Conservation (phyloP, 2,113 vertebrate genomes). For the Pelodiscus sinensis region DNA sequence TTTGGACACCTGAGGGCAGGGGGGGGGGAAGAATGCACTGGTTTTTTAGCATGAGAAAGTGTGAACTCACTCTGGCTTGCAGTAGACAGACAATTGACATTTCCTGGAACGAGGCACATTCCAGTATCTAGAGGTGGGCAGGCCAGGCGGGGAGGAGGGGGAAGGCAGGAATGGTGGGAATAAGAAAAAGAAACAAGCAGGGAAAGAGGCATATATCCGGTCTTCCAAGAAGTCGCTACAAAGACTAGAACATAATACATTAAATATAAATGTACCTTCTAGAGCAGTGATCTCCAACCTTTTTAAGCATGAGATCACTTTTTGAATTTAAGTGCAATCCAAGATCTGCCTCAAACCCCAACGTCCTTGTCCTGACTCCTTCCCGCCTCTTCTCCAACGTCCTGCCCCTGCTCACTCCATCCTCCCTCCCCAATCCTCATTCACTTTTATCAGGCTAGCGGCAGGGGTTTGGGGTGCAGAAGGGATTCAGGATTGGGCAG, state of each 20-base stretch:
- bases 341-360: too few relatives aligned
- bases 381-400: too few relatives aligned
- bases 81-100: constrained; percentile 57
- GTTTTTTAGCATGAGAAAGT: constrained; percentile 40
- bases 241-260: background rate
- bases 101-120: constrained; percentile 60
- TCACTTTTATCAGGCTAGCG: too few relatives aligned
- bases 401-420: too few relatives aligned
- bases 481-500: too few relatives aligned
- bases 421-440: too few relatives aligned
- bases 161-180: constrained; percentile 42
- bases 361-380: too few relatives aligned
- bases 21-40: constrained; percentile 33
- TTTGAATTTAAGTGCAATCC: too few relatives aligned
- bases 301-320: too few relatives aligned
- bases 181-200: background rate
- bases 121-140: constrained; percentile 58
- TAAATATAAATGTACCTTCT: background rate
- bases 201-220: background rate
- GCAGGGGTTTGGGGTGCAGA: too few relatives aligned
- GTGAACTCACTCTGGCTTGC: constrained; percentile 56
- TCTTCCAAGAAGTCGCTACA: background rate
- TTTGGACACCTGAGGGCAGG: background rate
- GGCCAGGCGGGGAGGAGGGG: constrained; percentile 57
- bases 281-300: too few relatives aligned